Conservation (phyloP, 2,888 invertebrate genomes). For the Andrena praecox region DNA sequence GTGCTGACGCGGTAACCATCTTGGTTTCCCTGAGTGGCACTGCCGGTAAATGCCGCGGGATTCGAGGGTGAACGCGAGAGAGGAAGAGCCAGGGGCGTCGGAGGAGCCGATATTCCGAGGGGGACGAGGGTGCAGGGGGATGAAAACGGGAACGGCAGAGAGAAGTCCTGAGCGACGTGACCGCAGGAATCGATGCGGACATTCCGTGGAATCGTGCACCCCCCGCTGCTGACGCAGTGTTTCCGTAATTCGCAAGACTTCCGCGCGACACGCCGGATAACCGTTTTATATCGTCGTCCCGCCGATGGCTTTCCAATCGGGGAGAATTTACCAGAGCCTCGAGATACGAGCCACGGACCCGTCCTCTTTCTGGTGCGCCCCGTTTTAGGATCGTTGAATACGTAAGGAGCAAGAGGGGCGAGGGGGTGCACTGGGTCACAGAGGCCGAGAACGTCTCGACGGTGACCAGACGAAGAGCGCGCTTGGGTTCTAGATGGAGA, state of each 20-base stretch:
- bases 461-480: background rate
- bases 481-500: background rate
- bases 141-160: slow-evolving; percentile 41
- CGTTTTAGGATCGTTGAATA: slow-evolving; percentile 12
- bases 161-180: slow-evolving; percentile 73
- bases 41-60: slow-evolving; percentile 72
- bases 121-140: background rate
- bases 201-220: slow-evolving; percentile 62
- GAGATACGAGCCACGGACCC: slow-evolving; percentile 31
- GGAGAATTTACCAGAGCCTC: slow-evolving; percentile 14
- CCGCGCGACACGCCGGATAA: slow-evolving; percentile 40
- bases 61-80: slow-evolving; percentile 61
- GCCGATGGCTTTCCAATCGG: slow-evolving; percentile 13
- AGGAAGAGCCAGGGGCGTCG: slow-evolving; percentile 32
- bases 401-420: background rate
- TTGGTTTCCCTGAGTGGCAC: slow-evolving; percentile 75
- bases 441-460: background rate
- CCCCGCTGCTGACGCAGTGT: slow-evolving; percentile 72
- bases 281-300: slow-evolving; percentile 38
- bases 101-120: slow-evolving; percentile 46
- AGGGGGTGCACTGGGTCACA: background rate
- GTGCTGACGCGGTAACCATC: slow-evolving; percentile 78
- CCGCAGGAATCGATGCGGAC: slow-evolving; percentile 71
- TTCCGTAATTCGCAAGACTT: slow-evolving; percentile 67
- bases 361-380: slow-evolving; percentile 34